Evolutionary conservation across 2,888 invertebrate species (phyloP).

Genomic region (Plusia festucae): DNA sequence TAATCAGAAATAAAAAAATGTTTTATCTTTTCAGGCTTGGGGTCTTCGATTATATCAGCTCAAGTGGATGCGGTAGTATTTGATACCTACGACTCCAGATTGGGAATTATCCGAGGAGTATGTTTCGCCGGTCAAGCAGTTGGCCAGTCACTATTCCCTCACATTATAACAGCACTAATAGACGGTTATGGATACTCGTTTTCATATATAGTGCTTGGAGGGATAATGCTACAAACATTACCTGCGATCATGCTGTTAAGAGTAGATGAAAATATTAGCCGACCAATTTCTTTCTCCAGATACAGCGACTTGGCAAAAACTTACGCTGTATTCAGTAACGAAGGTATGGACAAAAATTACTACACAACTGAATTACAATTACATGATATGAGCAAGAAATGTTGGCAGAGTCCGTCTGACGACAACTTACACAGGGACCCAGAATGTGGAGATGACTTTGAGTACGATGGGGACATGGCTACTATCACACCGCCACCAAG

Average conservation of each 20-base stretch:
- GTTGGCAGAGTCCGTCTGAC: constrained; percentile 86
- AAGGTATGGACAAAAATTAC: constrained; percentile 67
- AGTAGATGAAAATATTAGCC: constrained; percentile 70
- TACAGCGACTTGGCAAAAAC: constrained; percentile 80
- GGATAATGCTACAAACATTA: constrained; percentile 81
- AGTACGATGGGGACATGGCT: constrained; percentile 66
- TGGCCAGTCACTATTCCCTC: constrained; percentile 83
- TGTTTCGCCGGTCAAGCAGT: constrained; percentile 84
- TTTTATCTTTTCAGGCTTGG: constrained; percentile 76
- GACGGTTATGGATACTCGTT: constrained; percentile 78
- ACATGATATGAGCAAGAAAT: constrained; percentile 80
- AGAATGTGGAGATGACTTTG: constrained; percentile 61
- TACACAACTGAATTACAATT: constrained; percentile 81
- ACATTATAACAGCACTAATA: constrained; percentile 79
- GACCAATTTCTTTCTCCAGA: constrained; percentile 76
- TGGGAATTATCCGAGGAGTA: constrained; percentile 77
- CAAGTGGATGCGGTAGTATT: constrained; percentile 85
- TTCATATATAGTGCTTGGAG: constrained; percentile 78
- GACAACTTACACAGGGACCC: constrained; percentile 75
- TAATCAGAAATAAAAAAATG: background rate
- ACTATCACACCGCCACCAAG: constrained; percentile 84
- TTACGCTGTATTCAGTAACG: constrained; percentile 80
- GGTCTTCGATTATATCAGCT: constrained; percentile 83
- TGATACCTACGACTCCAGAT: constrained; percentile 83
- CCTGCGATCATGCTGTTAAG: constrained; percentile 80